Evolutionary conservation across 2,113 vertebrate genomes (phyloP).

Genomic region (Sclerurus mexicanus): DNA sequence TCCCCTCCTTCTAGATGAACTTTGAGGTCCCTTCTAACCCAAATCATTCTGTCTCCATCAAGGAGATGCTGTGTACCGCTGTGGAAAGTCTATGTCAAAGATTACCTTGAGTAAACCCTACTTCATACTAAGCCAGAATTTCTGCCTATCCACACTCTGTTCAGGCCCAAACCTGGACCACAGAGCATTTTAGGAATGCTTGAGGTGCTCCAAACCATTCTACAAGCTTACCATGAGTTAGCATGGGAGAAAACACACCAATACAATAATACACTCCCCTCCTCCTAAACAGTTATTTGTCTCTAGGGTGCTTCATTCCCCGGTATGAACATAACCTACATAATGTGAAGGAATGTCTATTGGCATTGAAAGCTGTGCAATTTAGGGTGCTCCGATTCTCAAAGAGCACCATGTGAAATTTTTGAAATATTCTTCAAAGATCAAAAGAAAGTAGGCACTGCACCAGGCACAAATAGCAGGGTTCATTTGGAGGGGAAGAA

Average conservation of each 20-base stretch:
- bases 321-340: not conserved
- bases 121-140: not conserved
- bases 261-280: rapidly evolving
- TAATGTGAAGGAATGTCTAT: not conserved
- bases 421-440: not conserved
- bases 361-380: not conserved
- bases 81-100: not conserved
- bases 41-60: not conserved
- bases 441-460: not conserved
- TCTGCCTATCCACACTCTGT: not conserved
- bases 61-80: not conserved
- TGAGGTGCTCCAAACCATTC: not conserved
- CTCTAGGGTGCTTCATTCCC: not conserved
- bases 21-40: not conserved
- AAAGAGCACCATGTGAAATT: not conserved
- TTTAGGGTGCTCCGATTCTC: not conserved
- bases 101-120: not conserved
- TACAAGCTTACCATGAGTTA: not conserved
- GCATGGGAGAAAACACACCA: not conserved
- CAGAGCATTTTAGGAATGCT: rapidly evolving
- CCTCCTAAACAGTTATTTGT: not conserved
- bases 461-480: not conserved
- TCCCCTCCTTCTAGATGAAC: not conserved
- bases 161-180: not conserved
- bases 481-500: not conserved